These are phyloP conservation scores for Drosophila vallismaia DNA, from an alignment of 2,888 invertebrate species.

Conservation along the genomic window DNA sequence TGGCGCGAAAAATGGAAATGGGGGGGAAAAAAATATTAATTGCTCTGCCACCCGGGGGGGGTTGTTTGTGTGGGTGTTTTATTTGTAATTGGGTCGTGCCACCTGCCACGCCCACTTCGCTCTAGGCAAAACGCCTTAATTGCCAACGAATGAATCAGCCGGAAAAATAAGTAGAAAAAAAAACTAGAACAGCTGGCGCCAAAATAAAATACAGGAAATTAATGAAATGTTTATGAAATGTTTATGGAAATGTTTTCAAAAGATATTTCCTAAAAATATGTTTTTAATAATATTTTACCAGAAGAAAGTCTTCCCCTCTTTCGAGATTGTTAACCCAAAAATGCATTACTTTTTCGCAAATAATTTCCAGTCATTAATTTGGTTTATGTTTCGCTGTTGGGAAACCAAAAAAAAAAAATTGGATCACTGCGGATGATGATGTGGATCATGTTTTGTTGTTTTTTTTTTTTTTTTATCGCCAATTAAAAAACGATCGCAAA, in stretches of 20 bases:
- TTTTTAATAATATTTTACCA: too few relatives aligned
- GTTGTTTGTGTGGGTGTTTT: not conserved
- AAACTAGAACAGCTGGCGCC: not conserved
- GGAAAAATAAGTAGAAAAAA: not conserved
- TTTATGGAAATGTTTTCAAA: too few relatives aligned
- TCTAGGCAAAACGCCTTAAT: conserved; percentile 11
- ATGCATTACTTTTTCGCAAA: not conserved
- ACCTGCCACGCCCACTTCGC: conserved; percentile 21
- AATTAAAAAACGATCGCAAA: conserved; percentile 17
- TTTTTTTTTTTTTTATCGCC: conserved; percentile 6
- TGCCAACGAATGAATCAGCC: conserved; percentile 20
- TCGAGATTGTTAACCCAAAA: not conserved
- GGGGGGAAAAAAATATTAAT: conserved; percentile 26
- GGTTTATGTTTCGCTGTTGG: not conserved
- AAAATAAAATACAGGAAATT: too few relatives aligned
- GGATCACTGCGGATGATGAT: conserved; percentile 27
- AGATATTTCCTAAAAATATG: too few relatives aligned
- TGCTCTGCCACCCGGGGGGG: too few relatives aligned
- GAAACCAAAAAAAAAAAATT: conserved; percentile 17
- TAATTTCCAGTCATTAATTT: not conserved
- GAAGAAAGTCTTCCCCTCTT: too few relatives aligned
- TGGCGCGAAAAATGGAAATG: not conserved
- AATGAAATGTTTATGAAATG: too few relatives aligned
- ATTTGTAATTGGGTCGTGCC: conserved; percentile 28
- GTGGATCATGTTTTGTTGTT: conserved; percentile 33